Conservation (phyloP, 2,888 invertebrate species). For the Caenorhabditis sulstoni region DNA sequence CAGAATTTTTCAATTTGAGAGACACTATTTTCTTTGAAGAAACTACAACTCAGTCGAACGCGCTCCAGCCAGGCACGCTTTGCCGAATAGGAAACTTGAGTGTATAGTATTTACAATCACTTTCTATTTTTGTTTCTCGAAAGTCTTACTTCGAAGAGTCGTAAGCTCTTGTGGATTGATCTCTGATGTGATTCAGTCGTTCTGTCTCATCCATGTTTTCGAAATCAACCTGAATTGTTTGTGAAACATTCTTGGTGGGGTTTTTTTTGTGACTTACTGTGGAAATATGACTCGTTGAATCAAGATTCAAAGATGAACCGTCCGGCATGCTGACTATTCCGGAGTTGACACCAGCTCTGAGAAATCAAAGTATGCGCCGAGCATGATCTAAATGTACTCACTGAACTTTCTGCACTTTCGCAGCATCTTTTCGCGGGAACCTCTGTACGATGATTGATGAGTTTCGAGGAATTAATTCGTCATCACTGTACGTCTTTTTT, state of each 20-base stretch:
- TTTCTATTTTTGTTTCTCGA: no score
- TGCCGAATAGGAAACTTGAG: no score
- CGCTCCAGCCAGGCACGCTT: no score
- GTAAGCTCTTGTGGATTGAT: constrained; percentile 96
- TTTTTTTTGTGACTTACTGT: constrained; percentile 57
- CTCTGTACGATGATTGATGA: constrained; percentile 95
- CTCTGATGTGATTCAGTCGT: constrained; percentile 97
- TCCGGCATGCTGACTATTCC: constrained; percentile 64
- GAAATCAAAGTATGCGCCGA: no score
- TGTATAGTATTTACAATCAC: no score
- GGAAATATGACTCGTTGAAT: constrained; percentile 54
- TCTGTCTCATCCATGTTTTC: constrained; percentile 96
- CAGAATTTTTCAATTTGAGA: no score
- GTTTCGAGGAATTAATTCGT: constrained; percentile 95
- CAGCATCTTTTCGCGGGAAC: constrained; percentile 86
- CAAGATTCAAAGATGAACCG: constrained; percentile 36
- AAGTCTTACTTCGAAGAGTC: constrained; percentile 94
- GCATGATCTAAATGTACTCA: no score
- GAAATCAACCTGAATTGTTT: constrained; percentile 68
- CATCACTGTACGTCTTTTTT: constrained; percentile 89
- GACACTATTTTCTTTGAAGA: no score
- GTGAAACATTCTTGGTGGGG: no score
- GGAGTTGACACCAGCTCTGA: constrained; percentile 67
- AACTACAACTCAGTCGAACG: no score
- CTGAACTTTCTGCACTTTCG: constrained; percentile 80